Conservation (phyloP, 2,113 vertebrate genomes). For the Bubalus kerabau region DNA sequence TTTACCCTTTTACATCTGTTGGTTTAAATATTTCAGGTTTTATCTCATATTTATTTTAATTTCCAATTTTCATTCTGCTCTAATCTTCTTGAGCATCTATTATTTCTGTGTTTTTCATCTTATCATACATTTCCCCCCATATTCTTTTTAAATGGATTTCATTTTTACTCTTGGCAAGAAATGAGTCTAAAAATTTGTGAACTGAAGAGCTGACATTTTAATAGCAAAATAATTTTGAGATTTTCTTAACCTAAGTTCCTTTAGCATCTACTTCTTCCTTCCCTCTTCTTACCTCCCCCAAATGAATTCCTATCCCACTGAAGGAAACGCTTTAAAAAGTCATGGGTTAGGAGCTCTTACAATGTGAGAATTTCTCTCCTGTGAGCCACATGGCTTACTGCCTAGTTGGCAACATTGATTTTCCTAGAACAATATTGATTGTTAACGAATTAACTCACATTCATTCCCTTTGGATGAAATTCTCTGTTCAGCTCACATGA, state of each 20-base stretch:
- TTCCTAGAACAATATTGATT: background rate
- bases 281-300: background rate
- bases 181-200: background rate
- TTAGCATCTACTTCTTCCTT: background rate
- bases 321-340: too few relatives aligned
- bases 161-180: constrained; percentile 21
- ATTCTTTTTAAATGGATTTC: constrained; percentile 14
- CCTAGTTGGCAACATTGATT: background rate
- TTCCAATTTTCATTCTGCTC: constrained; percentile 44
- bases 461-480: background rate
- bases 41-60: constrained; percentile 51
- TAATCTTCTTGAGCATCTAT: background rate
- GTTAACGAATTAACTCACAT: background rate
- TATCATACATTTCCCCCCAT: background rate
- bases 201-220: background rate
- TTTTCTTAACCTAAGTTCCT: background rate
- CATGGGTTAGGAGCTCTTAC: accelerated
- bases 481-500: background rate
- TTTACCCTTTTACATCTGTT: background rate
- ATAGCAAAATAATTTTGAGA: background rate
- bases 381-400: background rate
- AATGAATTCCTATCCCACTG: background rate
- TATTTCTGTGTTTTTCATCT: constrained; percentile 31
- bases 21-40: constrained; percentile 31
- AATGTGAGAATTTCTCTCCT: background rate